Evolutionary conservation across 1,140 invertebrate species (phyloP).

Genomic region (Zaprionus lachaisei): DNA sequence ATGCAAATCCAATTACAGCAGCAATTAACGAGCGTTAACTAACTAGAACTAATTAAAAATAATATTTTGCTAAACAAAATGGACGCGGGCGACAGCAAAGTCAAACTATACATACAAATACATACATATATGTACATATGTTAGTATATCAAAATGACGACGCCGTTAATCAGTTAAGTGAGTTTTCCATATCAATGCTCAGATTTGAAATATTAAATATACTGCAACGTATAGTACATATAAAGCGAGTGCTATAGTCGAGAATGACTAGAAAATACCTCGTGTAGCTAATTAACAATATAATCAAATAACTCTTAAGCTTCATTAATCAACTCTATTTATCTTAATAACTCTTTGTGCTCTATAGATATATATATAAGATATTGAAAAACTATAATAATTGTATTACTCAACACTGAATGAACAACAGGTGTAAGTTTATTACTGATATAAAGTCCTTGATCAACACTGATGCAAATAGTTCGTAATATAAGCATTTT

Average conservation of each 20-base stretch:
- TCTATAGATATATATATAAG: no score
- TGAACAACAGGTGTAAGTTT: no score
- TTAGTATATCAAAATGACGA: slow-evolving; percentile 15
- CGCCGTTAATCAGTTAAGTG: slow-evolving; percentile 25
- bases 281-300: neutral
- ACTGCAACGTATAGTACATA: neutral
- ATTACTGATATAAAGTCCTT: no score
- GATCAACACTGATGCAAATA: no score
- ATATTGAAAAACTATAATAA: no score
- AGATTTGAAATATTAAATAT: slow-evolving; percentile 26
- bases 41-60: slow-evolving; percentile 83
- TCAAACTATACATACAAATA: slow-evolving; percentile 12
- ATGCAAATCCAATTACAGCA: slow-evolving; percentile 80
- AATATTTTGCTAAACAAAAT: slow-evolving; percentile 76
- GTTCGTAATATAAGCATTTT: no score
- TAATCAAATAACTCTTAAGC: neutral
- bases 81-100: slow-evolving; percentile 8
- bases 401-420: no score
- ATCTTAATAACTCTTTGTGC: no score
- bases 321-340: neutral
- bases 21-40: slow-evolving; percentile 79
- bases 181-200: slow-evolving; percentile 33
- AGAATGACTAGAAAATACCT: neutral
- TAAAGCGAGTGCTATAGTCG: no score
- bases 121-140: slow-evolving; percentile 1